Evolutionary conservation across 2,797 vertebrate genomes (phyloP).

Genomic region (Lepidocolaptes lacrymiger): DNA sequence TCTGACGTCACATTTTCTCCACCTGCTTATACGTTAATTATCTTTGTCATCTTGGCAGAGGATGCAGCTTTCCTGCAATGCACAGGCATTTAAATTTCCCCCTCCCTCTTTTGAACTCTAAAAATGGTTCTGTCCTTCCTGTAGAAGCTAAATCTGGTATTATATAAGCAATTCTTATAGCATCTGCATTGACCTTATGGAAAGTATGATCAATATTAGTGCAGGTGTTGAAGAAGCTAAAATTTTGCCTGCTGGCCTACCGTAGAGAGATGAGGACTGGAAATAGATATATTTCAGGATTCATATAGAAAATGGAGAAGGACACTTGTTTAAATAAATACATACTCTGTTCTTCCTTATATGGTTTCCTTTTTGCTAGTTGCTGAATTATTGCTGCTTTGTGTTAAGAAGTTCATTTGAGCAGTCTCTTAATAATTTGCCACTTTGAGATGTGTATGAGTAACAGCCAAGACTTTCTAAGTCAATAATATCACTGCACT

Average conservation of each 20-base stretch:
- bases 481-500: not conserved
- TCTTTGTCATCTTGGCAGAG: not conserved
- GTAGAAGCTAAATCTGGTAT: not conserved
- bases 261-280: not conserved
- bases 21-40: not conserved
- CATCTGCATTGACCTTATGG: not conserved
- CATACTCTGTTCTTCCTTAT: not conserved
- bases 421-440: not conserved
- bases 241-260: not conserved
- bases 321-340: not conserved
- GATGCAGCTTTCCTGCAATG: not conserved
- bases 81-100: not conserved
- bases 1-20: not conserved
- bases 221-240: not conserved
- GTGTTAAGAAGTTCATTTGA: not conserved
- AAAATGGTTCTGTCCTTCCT: not conserved
- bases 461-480: not conserved
- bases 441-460: not conserved
- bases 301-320: not conserved
- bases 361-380: not conserved
- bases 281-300: not conserved
- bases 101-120: not conserved
- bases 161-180: not conserved
- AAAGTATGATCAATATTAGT: not conserved
- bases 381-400: not conserved